phyloP scores from a whole-genome alignment of 2,113 vertebrate species.

The Rhabdornis inornatus region DNA sequence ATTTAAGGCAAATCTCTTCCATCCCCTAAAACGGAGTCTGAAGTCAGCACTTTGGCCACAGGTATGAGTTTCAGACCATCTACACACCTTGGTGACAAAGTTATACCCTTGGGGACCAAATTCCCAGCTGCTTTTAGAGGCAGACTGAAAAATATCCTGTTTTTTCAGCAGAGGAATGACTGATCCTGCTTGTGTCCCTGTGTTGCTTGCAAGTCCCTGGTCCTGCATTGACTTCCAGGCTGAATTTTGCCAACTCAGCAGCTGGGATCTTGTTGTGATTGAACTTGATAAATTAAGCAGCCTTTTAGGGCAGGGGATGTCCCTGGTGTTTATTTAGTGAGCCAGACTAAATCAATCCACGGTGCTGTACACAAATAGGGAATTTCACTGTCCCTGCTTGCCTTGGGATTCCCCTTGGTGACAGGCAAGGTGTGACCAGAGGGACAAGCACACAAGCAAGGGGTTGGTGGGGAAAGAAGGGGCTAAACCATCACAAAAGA shows the following conservation, averaged over 20 bases:
- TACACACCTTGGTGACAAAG: not conserved
- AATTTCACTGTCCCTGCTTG: not conserved
- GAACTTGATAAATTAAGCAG: slow-evolving; percentile 3
- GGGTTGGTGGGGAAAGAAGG: not conserved
- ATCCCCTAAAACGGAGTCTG: not conserved
- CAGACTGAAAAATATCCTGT: not conserved
- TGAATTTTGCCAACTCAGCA: not conserved
- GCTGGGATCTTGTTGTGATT: not conserved
- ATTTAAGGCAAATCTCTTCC: not conserved
- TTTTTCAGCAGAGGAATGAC: not conserved
- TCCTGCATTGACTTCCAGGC: not conserved
- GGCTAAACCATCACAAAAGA: not conserved
- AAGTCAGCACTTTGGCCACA: not conserved
- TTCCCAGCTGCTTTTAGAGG: not conserved
- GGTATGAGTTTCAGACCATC: not conserved
- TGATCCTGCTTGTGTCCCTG: not conserved
- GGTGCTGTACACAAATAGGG: not conserved
- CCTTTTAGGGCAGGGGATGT: not conserved
- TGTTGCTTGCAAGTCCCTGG: not conserved
- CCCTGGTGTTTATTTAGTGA: not conserved
- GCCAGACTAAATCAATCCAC: not conserved
- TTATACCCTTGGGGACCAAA: not conserved
- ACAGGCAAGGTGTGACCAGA: not conserved
- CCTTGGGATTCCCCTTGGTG: not conserved
- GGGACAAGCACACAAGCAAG: not conserved